A percentile compares a stretch with the other conserved stretches of the same genome.
These are phyloP conservation scores for Rhabdomys dilectus DNA, from an alignment of 2,113 vertebrate genomes.

Conservation along the genomic window DNA sequence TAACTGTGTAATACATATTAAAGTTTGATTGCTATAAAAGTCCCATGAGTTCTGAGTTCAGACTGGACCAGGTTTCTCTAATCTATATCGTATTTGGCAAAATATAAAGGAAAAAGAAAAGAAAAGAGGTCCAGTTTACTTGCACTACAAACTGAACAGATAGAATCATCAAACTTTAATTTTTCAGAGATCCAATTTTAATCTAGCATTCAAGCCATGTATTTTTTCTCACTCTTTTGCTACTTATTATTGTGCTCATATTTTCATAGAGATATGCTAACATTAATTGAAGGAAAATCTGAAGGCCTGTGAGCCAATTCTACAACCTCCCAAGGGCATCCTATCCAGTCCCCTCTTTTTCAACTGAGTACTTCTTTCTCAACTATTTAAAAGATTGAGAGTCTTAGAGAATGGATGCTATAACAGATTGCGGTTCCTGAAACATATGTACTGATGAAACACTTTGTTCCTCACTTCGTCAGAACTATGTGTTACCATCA, in stretches of 20 bases:
- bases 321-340: neutral
- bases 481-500: accelerated
- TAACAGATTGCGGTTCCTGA: accelerated
- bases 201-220: neutral
- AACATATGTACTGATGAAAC: accelerated
- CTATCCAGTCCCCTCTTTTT: neutral
- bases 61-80: neutral
- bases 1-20: neutral
- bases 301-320: neutral
- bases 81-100: neutral
- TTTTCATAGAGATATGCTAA: neutral
- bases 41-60: conserved; percentile 5
- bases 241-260: accelerated
- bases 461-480: accelerated
- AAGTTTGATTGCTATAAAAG: conserved; percentile 42
- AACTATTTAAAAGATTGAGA: neutral
- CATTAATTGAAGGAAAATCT: neutral
- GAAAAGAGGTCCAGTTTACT: neutral
- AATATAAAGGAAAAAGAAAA: neutral
- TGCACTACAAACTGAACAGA: neutral
- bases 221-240: neutral
- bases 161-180: neutral
- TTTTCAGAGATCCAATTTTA: neutral
- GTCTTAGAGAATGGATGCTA: accelerated
- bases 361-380: neutral